phyloP scores from a whole-genome alignment of 2,888 invertebrate genomes.

The Apamea monoglypha region DNA sequence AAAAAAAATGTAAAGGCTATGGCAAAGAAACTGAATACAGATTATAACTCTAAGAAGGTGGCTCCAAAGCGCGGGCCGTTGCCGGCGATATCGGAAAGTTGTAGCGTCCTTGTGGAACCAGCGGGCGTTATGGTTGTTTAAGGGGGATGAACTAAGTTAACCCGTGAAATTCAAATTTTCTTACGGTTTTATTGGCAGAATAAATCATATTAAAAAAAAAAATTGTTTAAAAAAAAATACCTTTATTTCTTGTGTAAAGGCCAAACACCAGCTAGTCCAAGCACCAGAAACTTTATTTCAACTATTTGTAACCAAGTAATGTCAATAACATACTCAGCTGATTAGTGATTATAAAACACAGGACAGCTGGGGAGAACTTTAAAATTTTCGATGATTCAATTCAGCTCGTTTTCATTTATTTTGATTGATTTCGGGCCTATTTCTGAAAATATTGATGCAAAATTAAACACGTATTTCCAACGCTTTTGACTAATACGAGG shows the following conservation, averaged over 20 bases:
- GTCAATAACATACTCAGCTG: neutral
- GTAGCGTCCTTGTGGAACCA: slow-evolving; percentile 79
- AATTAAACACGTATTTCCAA: no score
- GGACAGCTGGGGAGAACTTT: neutral
- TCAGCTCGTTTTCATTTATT: neutral
- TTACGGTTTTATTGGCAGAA: neutral
- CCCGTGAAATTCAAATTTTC: neutral
- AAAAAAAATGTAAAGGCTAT: slow-evolving; percentile 76
- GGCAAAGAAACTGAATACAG: slow-evolving; percentile 76
- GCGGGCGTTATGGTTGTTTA: slow-evolving; percentile 81
- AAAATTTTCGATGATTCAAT: neutral
- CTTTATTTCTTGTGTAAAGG: neutral
- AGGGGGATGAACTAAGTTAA: neutral
- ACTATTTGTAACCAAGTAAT: neutral
- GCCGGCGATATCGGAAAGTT: slow-evolving; percentile 74
- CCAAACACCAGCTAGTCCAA: neutral
- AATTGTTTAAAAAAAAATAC: no score
- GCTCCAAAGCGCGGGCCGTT: slow-evolving; percentile 52
- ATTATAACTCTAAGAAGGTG: slow-evolving; percentile 69
- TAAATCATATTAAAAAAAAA: slow-evolving; percentile 7
- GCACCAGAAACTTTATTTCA: neutral
- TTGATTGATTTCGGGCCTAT: neutral
- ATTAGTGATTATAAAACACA: neutral
- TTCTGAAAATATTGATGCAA: neutral
- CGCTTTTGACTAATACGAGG: neutral